These are phyloP conservation scores for Carassius gibelio DNA, from an alignment of 2,113 vertebrate genomes.

Conservation along the genomic window DNA sequence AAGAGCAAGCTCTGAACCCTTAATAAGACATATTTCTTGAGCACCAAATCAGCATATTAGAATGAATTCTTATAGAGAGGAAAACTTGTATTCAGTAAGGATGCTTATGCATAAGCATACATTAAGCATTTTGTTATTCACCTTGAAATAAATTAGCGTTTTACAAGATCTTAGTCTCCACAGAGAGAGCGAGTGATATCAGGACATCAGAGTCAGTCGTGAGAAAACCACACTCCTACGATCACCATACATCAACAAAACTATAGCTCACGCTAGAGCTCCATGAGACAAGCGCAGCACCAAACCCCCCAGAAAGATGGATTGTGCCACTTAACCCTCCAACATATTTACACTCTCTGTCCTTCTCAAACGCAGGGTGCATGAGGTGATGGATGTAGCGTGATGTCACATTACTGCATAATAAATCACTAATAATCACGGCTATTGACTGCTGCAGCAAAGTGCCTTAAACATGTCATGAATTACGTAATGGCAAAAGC, in stretches of 20 bases:
- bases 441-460: neutral
- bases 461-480: neutral
- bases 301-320: slow-evolving; percentile 36
- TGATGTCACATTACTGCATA: slow-evolving; percentile 23
- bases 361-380: neutral
- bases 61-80: too few relatives aligned
- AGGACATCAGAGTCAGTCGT: slow-evolving; percentile 23
- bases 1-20: too few relatives aligned
- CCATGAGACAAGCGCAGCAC: slow-evolving; percentile 32
- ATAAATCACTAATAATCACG: slow-evolving; percentile 21
- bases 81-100: neutral
- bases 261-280: slow-evolving; percentile 31
- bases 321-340: slow-evolving; percentile 38
- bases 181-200: neutral
- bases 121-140: neutral
- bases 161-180: slow-evolving; percentile 29
- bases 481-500: slow-evolving; percentile 7
- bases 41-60: too few relatives aligned
- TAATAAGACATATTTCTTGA: neutral
- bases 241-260: slow-evolving; percentile 41
- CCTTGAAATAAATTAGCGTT: neutral
- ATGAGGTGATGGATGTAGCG: slow-evolving; percentile 17
- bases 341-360: slow-evolving; percentile 51
- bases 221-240: slow-evolving; percentile 45
- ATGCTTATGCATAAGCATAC: neutral